phyloP scores from a whole-genome alignment of 2,888 invertebrate genomes.

The Seira musarum region DNA sequence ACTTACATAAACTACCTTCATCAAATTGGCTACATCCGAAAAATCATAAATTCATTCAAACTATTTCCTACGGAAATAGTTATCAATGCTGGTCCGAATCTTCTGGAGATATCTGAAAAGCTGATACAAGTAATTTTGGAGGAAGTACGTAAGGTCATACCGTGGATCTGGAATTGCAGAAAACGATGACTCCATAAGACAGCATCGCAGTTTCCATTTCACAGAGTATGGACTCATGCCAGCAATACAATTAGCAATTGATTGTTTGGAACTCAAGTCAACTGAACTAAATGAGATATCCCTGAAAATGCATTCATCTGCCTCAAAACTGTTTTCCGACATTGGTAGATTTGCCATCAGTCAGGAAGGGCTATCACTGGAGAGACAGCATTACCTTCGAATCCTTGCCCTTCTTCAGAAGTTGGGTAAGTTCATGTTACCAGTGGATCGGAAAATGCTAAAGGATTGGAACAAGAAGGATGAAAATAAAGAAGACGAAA shows the following conservation, averaged over 20 bases:
- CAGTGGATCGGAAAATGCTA: neutral
- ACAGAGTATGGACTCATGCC: too few relatives aligned
- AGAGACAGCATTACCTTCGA: conserved; percentile 22
- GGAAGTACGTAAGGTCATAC: neutral
- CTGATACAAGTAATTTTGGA: conserved; percentile 5
- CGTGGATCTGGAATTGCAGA: neutral
- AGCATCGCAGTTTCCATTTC: conserved; percentile 7
- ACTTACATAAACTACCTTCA: neutral
- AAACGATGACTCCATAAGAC: neutral
- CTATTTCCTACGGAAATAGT: conserved; percentile 10
- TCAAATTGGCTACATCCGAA: conserved; percentile 34
- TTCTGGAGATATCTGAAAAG: conserved; percentile 24
- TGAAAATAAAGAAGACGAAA: neutral
- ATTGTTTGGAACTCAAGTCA: conserved; percentile 25
- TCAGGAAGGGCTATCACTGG: neutral
- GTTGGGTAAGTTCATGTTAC: conserved; percentile 23
- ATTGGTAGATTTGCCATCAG: neutral
- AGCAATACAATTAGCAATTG: neutral
- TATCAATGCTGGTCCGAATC: conserved; percentile 18
- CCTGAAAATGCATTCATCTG: conserved; percentile 20
- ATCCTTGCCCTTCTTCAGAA: conserved; percentile 22
- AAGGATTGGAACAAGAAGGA: neutral
- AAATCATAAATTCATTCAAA: neutral
- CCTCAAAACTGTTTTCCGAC: neutral
- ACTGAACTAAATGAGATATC: neutral